A percentile compares a stretch with the other conserved stretches of the same genome.
phyloP scores from a whole-genome alignment of 2,888 invertebrate genomes.

The Diarsia mendica region DNA sequence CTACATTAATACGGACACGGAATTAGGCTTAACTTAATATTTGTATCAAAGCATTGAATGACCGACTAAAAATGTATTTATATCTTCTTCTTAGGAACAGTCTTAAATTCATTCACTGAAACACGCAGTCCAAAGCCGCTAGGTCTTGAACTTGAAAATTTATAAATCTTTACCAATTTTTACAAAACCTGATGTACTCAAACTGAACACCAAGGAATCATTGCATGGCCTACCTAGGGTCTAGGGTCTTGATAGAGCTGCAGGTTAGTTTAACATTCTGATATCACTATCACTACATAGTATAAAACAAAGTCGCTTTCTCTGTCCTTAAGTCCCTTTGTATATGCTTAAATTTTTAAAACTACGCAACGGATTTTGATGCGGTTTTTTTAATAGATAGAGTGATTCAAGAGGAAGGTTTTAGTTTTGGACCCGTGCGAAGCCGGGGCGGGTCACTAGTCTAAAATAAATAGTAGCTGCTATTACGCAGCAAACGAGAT shows the following conservation, averaged over 20 bases:
- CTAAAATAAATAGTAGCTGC: not conserved
- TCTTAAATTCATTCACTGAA: not conserved
- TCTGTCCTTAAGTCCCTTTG: too few relatives aligned
- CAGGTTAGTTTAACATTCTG: not conserved
- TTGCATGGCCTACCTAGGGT: not conserved
- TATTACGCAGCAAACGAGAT: not conserved
- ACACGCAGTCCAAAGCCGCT: not conserved
- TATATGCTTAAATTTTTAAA: too few relatives aligned
- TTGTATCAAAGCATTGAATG: constrained; percentile 36
- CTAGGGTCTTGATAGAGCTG: rapidly evolving
- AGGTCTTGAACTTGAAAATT: not conserved
- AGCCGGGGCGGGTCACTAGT: too few relatives aligned
- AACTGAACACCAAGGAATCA: not conserved
- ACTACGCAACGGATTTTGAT: too few relatives aligned
- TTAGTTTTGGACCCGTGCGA: too few relatives aligned
- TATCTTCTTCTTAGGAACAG: not conserved
- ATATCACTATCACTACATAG: too few relatives aligned
- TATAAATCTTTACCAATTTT: too few relatives aligned
- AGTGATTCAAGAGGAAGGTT: too few relatives aligned
- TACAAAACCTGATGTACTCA: too few relatives aligned
- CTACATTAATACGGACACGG: constrained; percentile 54
- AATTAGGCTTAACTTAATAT: constrained; percentile 44
- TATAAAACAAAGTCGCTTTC: too few relatives aligned
- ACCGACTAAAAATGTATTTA: not conserved
- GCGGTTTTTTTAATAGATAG: too few relatives aligned